These are phyloP conservation scores for Piprites chloris DNA, from an alignment of 2,113 vertebrate species.

Conservation along the genomic window DNA sequence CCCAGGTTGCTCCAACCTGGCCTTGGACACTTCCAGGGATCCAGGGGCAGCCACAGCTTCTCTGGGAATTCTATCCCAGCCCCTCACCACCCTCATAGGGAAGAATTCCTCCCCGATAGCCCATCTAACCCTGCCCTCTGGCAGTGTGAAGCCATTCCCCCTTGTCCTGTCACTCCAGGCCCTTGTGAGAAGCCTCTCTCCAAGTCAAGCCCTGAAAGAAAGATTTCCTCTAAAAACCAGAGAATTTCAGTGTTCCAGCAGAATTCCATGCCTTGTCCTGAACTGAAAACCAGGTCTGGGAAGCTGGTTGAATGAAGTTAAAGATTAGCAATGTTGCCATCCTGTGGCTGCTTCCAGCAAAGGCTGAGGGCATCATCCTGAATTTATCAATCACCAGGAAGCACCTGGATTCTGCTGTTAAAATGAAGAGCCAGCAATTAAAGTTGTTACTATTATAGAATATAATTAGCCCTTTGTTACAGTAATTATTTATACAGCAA, in stretches of 20 bases:
- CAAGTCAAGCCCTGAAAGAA: background rate
- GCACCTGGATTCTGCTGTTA: background rate
- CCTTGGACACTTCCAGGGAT: background rate
- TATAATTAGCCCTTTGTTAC: background rate
- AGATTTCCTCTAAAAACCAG: background rate
- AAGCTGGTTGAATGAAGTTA: background rate
- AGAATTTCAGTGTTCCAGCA: background rate
- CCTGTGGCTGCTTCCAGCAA: constrained; percentile 36
- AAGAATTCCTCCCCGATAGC: background rate
- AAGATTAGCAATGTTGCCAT: constrained; percentile 61
- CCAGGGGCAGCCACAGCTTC: background rate
- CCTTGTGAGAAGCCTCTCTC: background rate
- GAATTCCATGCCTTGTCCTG: background rate
- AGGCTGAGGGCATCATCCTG: background rate
- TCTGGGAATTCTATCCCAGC: background rate
- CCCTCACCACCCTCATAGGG: background rate
- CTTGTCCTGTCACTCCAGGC: background rate
- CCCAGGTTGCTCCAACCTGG: background rate
- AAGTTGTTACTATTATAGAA: background rate
- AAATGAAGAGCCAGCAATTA: background rate
- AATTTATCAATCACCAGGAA: background rate
- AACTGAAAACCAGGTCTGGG: background rate
- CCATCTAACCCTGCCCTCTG: background rate
- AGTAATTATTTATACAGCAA: background rate
- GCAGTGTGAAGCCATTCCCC: background rate